Base-by-base conservation (phyloP, 1,140 invertebrate species). In the Zeugodacus cucurbitae region DNA sequence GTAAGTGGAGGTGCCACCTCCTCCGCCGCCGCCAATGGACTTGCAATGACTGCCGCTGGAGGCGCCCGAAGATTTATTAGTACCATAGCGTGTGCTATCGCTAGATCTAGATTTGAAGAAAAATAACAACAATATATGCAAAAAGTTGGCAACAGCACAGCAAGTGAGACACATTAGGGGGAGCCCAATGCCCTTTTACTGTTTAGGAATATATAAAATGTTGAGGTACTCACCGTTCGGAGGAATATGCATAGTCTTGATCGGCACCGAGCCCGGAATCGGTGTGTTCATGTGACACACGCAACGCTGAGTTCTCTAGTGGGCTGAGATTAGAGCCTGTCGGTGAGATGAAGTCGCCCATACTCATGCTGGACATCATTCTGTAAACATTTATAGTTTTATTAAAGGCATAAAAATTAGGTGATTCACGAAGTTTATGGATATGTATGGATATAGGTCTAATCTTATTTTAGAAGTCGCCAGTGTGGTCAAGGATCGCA, bases 221-320 rank as follows among this genome's bases (percentile, higher is more conserved):
- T 29, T 3, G 11, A 14, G 11, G 20, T 44, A 32, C 88, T 88
- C 89, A 95, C 95, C 95, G 94, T 91, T 95, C 95, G 29, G 94
- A 95, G 74, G 94, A 95, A 91, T 95, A 95, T 7, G 95, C 95
- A 91, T 95, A 96, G 89, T 96, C 95, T 91, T 96, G 95, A 93
- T 96, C 96, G n/a, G 95, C 95, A 41, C 95, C 95, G 1, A 96
- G 91, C 3, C 95, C 96, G 0, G 96, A 96, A 91, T 96, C 96
- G 0, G 95, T 96, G 90, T 96, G 95, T 90, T 96, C 96, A 89
- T 96, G 95, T 14, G 95, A 95, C 22, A 95, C 95, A 62, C 95
- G 92, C 37, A 94, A 91, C 78, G 94, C 95, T 7, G 94, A 94
- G 57, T 93, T 93, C 88, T 93, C 93, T 89, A 93, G 85, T 2